Percentiles rank a stretch among this genome's conserved stretches.
phyloP scores from a whole-genome alignment of 2,797 vertebrate genomes.

The Bradypodion ventrale region DNA sequence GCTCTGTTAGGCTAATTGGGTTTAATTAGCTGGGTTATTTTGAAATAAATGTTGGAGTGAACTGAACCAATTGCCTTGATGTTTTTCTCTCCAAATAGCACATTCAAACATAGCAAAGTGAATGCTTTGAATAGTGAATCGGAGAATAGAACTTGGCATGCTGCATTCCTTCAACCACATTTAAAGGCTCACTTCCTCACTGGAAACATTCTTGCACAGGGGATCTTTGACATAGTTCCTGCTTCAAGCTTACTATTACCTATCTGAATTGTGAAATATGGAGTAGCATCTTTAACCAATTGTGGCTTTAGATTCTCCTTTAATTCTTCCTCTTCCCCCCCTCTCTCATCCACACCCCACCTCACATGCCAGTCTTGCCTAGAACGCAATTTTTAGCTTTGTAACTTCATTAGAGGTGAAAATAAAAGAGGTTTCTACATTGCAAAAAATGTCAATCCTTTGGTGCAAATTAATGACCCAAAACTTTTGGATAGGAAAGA shows the following conservation, averaged over 20 bases:
- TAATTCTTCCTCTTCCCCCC: not conserved
- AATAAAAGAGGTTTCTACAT: not conserved
- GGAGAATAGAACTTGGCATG: not conserved
- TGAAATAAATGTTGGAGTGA: slow-evolving; percentile 11
- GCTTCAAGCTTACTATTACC: not conserved
- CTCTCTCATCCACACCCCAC: not conserved
- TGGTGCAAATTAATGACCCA: no score
- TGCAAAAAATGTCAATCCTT: no score
- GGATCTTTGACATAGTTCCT: not conserved
- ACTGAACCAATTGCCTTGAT: slow-evolving; percentile 12
- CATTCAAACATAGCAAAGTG: slow-evolving; percentile 3
- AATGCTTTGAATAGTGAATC: not conserved
- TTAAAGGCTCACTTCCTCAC: not conserved
- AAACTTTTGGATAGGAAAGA: no score
- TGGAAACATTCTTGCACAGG: not conserved
- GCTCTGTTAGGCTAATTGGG: slow-evolving; percentile 1
- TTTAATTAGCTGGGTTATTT: slow-evolving; percentile 16
- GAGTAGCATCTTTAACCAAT: not conserved
- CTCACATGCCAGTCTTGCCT: not conserved
- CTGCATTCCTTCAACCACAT: not conserved
- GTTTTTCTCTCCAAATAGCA: slow-evolving; percentile 12
- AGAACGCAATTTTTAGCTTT: not conserved
- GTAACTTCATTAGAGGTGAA: not conserved
- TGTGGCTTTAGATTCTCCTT: not conserved
- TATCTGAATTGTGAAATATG: not conserved